phyloP scores from a whole-genome alignment of 2,888 invertebrate species.

The Stenodema calcarata region DNA sequence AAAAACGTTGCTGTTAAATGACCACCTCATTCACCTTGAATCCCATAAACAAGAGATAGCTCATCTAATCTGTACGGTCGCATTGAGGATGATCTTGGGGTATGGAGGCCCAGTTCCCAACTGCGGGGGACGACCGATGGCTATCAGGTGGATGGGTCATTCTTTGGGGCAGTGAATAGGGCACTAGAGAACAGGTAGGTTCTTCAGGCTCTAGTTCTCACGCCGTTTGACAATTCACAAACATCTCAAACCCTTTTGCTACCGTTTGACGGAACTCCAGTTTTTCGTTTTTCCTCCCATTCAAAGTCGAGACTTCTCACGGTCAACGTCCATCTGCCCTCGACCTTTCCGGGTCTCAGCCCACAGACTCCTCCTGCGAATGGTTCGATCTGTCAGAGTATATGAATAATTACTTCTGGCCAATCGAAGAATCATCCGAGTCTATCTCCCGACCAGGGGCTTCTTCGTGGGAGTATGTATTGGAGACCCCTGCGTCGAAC shows the following conservation, averaged over 20 bases:
- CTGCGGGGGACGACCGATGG: neutral
- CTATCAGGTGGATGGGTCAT: slow-evolving; percentile 10
- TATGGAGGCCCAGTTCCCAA: neutral
- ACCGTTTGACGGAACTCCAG: slow-evolving; percentile 33
- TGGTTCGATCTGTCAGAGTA: neutral
- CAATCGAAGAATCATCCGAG: neutral
- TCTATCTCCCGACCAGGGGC: neutral
- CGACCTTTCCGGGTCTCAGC: slow-evolving; percentile 10
- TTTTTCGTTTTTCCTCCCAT: neutral
- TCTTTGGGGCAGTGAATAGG: neutral
- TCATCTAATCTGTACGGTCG: neutral
- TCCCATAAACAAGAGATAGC: neutral
- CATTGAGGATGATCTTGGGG: neutral
- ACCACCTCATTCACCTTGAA: neutral
- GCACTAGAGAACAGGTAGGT: neutral
- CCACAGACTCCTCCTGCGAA: neutral
- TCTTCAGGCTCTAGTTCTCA: slow-evolving; percentile 38
- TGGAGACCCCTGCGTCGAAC: neutral
- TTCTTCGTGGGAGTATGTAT: neutral
- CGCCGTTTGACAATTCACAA: slow-evolving; percentile 35
- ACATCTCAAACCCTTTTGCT: slow-evolving; percentile 28
- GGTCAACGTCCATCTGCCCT: slow-evolving; percentile 19
- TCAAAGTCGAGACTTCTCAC: slow-evolving; percentile 1
- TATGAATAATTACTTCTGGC: slow-evolving; percentile 16
- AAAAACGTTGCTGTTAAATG: neutral